These are phyloP conservation scores for Dasysyrphus tricinctus DNA, from an alignment of 2,888 invertebrate species.

Conservation along the genomic window DNA sequence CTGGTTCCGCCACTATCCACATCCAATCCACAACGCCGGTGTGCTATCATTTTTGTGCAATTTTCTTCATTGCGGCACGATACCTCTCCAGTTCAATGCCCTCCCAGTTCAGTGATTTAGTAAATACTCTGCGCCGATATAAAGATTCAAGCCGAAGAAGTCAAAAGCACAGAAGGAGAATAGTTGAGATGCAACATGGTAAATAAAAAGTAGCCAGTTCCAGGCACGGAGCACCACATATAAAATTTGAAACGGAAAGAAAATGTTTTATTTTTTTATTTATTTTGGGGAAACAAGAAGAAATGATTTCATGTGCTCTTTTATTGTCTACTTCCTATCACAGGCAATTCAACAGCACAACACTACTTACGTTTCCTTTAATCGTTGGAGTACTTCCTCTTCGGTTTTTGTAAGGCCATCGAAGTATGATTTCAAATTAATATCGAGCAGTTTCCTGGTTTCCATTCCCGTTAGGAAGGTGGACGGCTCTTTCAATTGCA, in stretches of 20 bases:
- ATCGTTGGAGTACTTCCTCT: conserved; percentile 85
- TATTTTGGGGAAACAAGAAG: conserved; percentile 41
- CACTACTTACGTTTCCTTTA: conserved; percentile 86
- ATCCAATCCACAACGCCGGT: conserved; percentile 1
- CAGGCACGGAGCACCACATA: conserved; percentile 45
- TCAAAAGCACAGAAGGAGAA: conserved; percentile 73
- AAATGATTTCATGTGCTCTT: conserved; percentile 23
- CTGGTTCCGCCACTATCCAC: conserved; percentile 35
- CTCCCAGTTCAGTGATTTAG: conserved; percentile 86
- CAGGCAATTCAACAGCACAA: conserved; percentile 45
- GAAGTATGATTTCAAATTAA: conserved; percentile 87
- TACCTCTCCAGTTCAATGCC: conserved; percentile 86
- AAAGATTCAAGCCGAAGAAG: conserved; percentile 77
- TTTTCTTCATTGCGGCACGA: conserved; percentile 79
- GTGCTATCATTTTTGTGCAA: conserved; percentile 82
- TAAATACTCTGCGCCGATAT: conserved; percentile 82
- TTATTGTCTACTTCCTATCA: conserved; percentile 42
- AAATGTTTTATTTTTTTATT: conserved; percentile 24
- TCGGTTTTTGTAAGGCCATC: conserved; percentile 88
- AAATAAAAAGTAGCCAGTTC: conserved; percentile 46
- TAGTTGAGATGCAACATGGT: conserved; percentile 17
- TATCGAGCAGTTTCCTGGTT: conserved; percentile 86
- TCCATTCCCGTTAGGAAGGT: conserved; percentile 92
- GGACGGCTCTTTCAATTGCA: conserved; percentile 86
- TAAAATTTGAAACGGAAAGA: conserved; percentile 46